Percentiles rank a stretch among this genome's conserved stretches.
phyloP scores from a whole-genome alignment of 2,888 invertebrate genomes.

The Catocala sponsa region DNA sequence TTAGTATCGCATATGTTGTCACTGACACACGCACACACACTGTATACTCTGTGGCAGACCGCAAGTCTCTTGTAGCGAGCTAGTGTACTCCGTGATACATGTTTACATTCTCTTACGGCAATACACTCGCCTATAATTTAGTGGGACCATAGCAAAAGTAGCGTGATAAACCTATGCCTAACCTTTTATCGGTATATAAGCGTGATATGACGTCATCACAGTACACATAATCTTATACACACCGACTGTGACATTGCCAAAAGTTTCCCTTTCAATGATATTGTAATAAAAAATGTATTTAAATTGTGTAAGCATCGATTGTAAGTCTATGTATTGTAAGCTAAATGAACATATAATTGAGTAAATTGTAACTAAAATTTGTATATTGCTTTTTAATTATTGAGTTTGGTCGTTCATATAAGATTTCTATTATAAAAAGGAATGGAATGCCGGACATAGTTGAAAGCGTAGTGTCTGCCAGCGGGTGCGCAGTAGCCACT shows the following conservation, averaged over 20 bases:
- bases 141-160: no score
- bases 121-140: no score
- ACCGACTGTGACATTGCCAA: conserved; percentile 46
- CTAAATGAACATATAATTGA: conserved; percentile 11
- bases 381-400: conserved; percentile 17
- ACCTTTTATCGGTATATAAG: no score
- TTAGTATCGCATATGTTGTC: no score
- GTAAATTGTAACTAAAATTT: conserved; percentile 38
- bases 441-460: not conserved
- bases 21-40: no score
- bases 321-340: conserved; percentile 11
- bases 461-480: no score
- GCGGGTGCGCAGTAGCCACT: no score
- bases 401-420: conserved; percentile 1
- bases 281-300: conserved; percentile 34
- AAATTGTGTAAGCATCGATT: conserved; percentile 3
- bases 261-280: conserved; percentile 31
- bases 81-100: no score
- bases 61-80: no score
- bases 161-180: no score
- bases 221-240: conserved; percentile 3
- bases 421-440: not conserved
- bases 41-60: no score
- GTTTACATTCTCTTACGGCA: no score
- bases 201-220: not conserved